Evolutionary conservation across 2,113 vertebrate genomes (phyloP).

Genomic region (Syngnathus typhle): DNA sequence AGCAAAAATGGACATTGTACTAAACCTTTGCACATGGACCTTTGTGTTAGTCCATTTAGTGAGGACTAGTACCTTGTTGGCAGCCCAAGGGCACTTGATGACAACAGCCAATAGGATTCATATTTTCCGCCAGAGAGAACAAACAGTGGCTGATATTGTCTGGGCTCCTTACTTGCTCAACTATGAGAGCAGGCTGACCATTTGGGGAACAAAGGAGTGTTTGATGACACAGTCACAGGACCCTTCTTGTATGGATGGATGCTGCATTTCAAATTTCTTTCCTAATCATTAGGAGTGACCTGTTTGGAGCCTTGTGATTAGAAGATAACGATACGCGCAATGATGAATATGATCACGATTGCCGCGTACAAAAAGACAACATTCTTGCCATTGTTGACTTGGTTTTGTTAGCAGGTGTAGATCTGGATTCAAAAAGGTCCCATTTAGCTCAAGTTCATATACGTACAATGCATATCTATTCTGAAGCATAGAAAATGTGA

Average conservation of each 20-base stretch:
- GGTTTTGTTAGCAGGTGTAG: background rate
- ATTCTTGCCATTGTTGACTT: background rate
- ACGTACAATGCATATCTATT: too few relatives aligned
- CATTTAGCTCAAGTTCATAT: too few relatives aligned
- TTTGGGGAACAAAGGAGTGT: constrained; percentile 30
- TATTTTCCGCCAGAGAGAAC: background rate
- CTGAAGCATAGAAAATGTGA: too few relatives aligned
- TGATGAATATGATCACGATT: background rate
- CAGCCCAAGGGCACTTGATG: background rate
- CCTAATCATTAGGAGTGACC: background rate
- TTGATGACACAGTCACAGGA: constrained; percentile 24
- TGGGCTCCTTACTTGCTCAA: constrained; percentile 5
- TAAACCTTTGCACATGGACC: background rate
- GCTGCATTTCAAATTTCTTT: background rate
- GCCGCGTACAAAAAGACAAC: background rate
- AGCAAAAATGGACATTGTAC: too few relatives aligned
- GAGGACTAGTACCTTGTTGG: background rate
- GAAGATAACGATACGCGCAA: background rate
- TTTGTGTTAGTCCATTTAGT: background rate
- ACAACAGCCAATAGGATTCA: background rate
- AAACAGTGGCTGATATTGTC: constrained; percentile 6
- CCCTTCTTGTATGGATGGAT: background rate
- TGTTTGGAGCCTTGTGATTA: background rate
- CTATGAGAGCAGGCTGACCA: constrained; percentile 7
- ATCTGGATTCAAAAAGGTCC: too few relatives aligned